Conservation (phyloP, 92 coral and sea anemone genomes). For the Actinostola sp. region DNA sequence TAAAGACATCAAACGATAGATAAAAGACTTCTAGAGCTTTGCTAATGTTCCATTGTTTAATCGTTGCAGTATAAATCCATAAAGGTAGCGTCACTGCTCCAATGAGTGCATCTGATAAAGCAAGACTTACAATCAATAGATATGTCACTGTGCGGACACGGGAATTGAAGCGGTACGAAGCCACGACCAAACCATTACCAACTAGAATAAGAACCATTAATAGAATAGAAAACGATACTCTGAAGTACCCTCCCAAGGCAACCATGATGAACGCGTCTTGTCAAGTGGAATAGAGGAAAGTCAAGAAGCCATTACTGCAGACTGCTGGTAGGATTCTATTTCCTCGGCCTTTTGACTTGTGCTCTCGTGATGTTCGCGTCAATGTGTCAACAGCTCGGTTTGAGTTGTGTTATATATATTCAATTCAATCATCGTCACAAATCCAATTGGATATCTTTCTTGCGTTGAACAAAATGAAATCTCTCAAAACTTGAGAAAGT, state of each 20-base stretch:
- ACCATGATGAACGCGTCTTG: not conserved
- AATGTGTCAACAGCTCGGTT: slow-evolving; percentile 2
- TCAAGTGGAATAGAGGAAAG: not conserved
- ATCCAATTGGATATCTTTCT: not conserved
- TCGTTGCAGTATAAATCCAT: slow-evolving; percentile 69
- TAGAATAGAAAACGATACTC: slow-evolving; percentile 51
- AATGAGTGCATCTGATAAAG: slow-evolving; percentile 76
- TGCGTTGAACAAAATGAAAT: not conserved
- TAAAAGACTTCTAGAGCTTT: slow-evolving; percentile 46
- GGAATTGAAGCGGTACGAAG: slow-evolving; percentile 71
- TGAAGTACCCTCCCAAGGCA: slow-evolving; percentile 12
- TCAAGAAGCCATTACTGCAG: not conserved
- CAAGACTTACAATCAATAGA: slow-evolving; percentile 76
- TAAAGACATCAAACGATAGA: slow-evolving; percentile 86
- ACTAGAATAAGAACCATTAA: slow-evolving; percentile 52
- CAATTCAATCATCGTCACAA: no score
- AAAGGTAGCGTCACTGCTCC: slow-evolving; percentile 82
- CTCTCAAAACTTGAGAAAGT: no score
- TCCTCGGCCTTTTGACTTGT: slow-evolving; percentile 5
- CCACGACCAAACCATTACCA: slow-evolving; percentile 77
- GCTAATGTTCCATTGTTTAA: slow-evolving; percentile 41
- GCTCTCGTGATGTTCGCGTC: not conserved
- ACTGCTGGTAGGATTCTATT: not conserved
- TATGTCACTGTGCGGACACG: slow-evolving; percentile 83
- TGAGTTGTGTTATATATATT: not conserved